Percentiles rank a stretch among this genome's conserved stretches.
Conservation (phyloP, 2,113 vertebrate genomes). For the Salvelinus alpinus region DNA sequence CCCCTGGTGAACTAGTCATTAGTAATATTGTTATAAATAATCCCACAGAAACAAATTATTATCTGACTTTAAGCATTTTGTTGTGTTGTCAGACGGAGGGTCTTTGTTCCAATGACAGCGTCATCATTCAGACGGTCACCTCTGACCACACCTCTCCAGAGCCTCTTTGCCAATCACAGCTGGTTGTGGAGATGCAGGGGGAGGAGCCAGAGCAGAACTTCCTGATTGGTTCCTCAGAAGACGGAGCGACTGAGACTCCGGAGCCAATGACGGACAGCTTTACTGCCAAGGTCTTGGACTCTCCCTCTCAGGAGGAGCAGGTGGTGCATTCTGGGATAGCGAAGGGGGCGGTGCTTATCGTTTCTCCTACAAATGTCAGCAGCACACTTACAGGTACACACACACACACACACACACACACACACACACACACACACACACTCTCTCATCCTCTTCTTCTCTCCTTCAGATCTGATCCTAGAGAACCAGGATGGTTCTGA, state of each 20-base stretch:
- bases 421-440: slow-evolving; percentile 77
- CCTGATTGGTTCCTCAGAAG: slow-evolving; percentile 65
- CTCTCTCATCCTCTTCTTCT: not conserved
- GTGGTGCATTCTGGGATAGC: slow-evolving; percentile 79
- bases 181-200: slow-evolving; percentile 79
- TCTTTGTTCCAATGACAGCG: slow-evolving; percentile 86
- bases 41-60: not conserved
- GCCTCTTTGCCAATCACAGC: slow-evolving; percentile 80
- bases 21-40: no score
- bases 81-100: slow-evolving; percentile 80
- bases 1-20: no score
- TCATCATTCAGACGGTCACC: slow-evolving; percentile 93
- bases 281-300: slow-evolving; percentile 69
- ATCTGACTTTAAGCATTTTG: not conserved
- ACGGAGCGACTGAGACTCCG: slow-evolving; percentile 60
- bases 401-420: slow-evolving; percentile 32
- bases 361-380: slow-evolving; percentile 89
- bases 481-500: slow-evolving; percentile 88
- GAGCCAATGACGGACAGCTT: slow-evolving; percentile 51
- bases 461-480: slow-evolving; percentile 87
- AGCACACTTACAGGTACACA: slow-evolving; percentile 82
- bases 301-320: slow-evolving; percentile 75
- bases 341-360: slow-evolving; percentile 85
- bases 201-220: slow-evolving; percentile 76
- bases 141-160: slow-evolving; percentile 80